A percentile compares a stretch with the other conserved stretches of the same genome.
phyloP scores from a whole-genome alignment of 2,888 invertebrate species.

The Bugulina stolonifera region DNA sequence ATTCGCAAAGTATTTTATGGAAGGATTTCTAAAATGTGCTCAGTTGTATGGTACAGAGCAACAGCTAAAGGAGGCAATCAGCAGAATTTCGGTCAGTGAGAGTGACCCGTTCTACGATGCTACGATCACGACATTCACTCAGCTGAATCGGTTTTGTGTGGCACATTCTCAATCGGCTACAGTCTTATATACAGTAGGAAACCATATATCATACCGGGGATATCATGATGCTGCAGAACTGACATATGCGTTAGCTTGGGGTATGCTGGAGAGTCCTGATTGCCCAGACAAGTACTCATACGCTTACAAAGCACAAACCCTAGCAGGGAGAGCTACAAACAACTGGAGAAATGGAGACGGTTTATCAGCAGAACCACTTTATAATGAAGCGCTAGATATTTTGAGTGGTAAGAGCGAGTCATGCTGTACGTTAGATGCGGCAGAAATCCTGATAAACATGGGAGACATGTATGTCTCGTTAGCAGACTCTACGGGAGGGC shows the following conservation, averaged over 20 bases:
- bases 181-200: not conserved
- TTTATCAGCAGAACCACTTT: not conserved
- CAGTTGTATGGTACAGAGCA: not conserved
- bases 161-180: not conserved
- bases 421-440: not conserved
- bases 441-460: not conserved
- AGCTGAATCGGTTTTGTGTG: not conserved
- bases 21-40: not conserved
- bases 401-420: not conserved
- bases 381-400: not conserved
- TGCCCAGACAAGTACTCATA: not conserved
- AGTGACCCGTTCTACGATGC: not conserved
- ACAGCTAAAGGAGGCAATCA: not conserved
- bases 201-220: not conserved
- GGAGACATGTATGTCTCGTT: not conserved
- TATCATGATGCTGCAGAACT: not conserved
- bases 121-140: not conserved
- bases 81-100: not conserved
- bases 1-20: not conserved
- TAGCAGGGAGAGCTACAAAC: not conserved
- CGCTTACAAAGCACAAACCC: not conserved
- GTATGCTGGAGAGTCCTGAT: not conserved
- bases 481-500: too few relatives aligned
- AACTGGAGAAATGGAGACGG: not conserved
- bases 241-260: not conserved